Percentiles rank a stretch among this genome's conserved stretches.
Evolutionary conservation across 2,888 invertebrate genomes (phyloP).

Genomic region (Temnothorax ravouxi): DNA sequence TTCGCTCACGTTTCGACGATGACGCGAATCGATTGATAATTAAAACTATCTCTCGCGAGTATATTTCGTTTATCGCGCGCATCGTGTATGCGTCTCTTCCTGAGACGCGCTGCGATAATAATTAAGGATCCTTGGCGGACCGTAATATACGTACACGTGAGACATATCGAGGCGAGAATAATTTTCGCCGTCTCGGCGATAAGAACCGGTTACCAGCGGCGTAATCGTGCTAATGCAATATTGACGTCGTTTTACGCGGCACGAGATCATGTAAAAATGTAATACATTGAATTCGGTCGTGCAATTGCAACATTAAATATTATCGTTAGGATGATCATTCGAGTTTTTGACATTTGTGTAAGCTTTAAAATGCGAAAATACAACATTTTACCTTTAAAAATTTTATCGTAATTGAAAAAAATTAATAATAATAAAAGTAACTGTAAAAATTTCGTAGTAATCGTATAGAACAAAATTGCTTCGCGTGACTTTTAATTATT

Average conservation of each 20-base stretch:
- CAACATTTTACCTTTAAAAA: not conserved
- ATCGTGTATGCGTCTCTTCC: conserved; percentile 59
- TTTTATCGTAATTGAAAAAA: not conserved
- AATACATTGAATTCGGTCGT: not conserved
- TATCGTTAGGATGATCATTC: not conserved
- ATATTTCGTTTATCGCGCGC: conserved; percentile 59
- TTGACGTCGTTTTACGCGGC: conserved; percentile 14
- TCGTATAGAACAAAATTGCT: not conserved
- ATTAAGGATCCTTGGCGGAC: conserved; percentile 68
- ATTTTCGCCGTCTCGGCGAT: conserved; percentile 68
- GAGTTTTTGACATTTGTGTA: not conserved
- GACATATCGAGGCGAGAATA: conserved; percentile 67
- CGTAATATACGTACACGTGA: conserved; percentile 53
- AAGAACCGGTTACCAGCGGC: conserved; percentile 65
- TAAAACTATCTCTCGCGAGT: conserved; percentile 59
- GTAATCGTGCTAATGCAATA: conserved; percentile 50
- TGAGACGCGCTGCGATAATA: conserved; percentile 65
- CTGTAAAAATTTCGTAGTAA: not conserved
- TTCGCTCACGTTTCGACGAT: conserved; percentile 43
- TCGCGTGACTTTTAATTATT: conserved; percentile 7
- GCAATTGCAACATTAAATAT: conserved; percentile 12
- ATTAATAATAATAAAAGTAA: not conserved
- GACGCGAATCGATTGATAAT: conserved; percentile 28
- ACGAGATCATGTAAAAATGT: conserved; percentile 4
- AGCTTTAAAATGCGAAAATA: not conserved